phyloP scores from a whole-genome alignment of 2,888 invertebrate species.

The Hyposoter dolosus region DNA sequence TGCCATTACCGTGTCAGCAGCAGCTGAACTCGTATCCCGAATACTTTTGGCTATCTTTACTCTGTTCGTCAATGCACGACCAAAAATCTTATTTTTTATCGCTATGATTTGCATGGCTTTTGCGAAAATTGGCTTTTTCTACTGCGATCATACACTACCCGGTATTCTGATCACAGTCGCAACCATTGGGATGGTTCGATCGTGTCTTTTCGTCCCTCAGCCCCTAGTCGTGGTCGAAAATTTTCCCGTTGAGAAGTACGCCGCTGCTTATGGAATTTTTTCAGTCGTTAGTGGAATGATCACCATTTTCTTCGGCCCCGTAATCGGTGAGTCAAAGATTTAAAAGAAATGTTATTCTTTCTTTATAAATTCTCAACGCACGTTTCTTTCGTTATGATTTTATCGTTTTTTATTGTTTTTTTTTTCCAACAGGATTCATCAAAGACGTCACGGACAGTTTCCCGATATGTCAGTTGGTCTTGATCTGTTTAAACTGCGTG shows the following conservation, averaged over 20 bases:
- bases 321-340: slow-evolving; percentile 86
- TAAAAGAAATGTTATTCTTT: neutral
- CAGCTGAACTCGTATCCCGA: slow-evolving; percentile 89
- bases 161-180: slow-evolving; percentile 88
- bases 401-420: slow-evolving; percentile 17
- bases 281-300: slow-evolving; percentile 90
- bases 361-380: neutral
- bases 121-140: slow-evolving; percentile 89
- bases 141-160: slow-evolving; percentile 86
- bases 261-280: slow-evolving; percentile 90
- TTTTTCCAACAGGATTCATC: slow-evolving; percentile 86
- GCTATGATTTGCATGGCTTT: slow-evolving; percentile 89
- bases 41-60: slow-evolving; percentile 88
- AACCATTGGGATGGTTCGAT: slow-evolving; percentile 89
- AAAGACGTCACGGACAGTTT: slow-evolving; percentile 89
- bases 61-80: slow-evolving; percentile 87
- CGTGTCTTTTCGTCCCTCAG: slow-evolving; percentile 90
- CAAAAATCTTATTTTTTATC: slow-evolving; percentile 88
- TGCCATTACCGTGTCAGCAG: slow-evolving; percentile 89
- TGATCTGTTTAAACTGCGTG: slow-evolving; percentile 88
- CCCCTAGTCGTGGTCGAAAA: slow-evolving; percentile 90
- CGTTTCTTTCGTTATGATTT: neutral
- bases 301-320: slow-evolving; percentile 89
- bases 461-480: slow-evolving; percentile 88
- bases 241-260: slow-evolving; percentile 89